Base-by-base conservation (phyloP, 2,113 vertebrate species). In the Euleptes europaea region DNA sequence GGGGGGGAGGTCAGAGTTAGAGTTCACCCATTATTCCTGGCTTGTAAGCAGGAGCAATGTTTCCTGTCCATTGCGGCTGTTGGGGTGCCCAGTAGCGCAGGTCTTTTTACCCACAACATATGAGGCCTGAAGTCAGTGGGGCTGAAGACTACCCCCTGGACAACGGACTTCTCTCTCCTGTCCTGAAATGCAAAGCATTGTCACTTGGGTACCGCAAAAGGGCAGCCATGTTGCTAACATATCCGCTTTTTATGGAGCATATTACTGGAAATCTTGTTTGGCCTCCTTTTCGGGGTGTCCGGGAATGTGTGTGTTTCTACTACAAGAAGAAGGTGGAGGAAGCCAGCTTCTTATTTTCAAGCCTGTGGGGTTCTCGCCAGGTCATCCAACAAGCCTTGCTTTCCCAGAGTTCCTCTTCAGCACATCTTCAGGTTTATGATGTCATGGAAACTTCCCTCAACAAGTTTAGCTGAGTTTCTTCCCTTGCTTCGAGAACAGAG, bases 321-420 rank as follows among this genome's bases (percentile, higher is more conserved):
- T 35, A 19, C 54, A 77, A 28, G 44, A 70, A 66, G n/a, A 7
- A 28, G 51, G 47, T 79, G 60, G 44, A 86, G 70, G 80, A 66
- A 54, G 35, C 57, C 90, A 83, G 80, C 80, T 82, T 80, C 90
- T 66, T 84, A 51, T 74, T 89, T 0, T 0, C 91, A 74, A n/a
- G 73, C 17, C 4, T 12, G 14, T 2, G 33, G 19, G 5, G 82
- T 60, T 70, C 0, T 3, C 75, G 78, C 33, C 40, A 0, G 3
- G 21, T 54, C 81, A 74, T 89, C 71, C 84, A 88, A 88, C 60
- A 63, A 89, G 88, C 90, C 92, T 89, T 75, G 92, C 78, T 88
- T 91, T 92, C 81, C 88, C 89, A 85, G 90, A 86, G 85, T 90
- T 94, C 91, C 86, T 85, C 76, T 91, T 85, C 54, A 93, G 94